Base-by-base conservation (phyloP, 2,888 invertebrate genomes). In the Beris chalybata region DNA sequence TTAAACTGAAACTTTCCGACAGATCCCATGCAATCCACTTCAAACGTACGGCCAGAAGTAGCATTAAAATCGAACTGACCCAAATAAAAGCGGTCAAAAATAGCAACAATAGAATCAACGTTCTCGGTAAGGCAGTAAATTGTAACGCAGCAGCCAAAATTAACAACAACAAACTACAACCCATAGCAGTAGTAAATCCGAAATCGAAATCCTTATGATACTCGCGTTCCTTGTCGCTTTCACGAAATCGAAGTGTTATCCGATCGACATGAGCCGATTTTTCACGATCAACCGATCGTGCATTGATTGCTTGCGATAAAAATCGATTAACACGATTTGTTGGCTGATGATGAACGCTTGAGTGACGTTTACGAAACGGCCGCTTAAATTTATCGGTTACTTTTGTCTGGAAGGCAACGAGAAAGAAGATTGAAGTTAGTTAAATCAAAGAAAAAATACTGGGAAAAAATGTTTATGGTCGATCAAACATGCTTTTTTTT, bases 241-340 rank as follows among this genome's bases (percentile, higher is more conserved):
- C 92, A 75, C 92, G 92, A 79, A 95, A 95, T 77, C 90, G 89
- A 61, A 95, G 83, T 4, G 94, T 94, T 68, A 93, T 81, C 57
- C 92, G 85, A 77, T 93, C 93, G 61, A 95, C 93, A 77, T 95
- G 93, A 59, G 90, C 90, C 29, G 91, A 89, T 81, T 95, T 95
- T 80, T 95, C 94, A 68, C 92, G 86, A 78, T 95, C 93, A 69
- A 95, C 92, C 76, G 92, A 92, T 70, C 95, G 85, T 43, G 94
- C 94, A 78, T 93, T 92, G 73, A 95, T 93, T 38, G 94, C 94
- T 82, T 94, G 93, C 68, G 92, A 91, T 74, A 95, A 85, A 82
- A 92, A 94, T 79, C 93, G 94, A 84, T 95, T 95, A 67, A 95
- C 94, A 72, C 95, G 87, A 82, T 94, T 95, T 45, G 91, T 91